Evolutionary conservation across 1,140 invertebrate species (phyloP), one percentile per base, ranked within the genome.

Genomic region (Lanistes nyassanus): DNA sequence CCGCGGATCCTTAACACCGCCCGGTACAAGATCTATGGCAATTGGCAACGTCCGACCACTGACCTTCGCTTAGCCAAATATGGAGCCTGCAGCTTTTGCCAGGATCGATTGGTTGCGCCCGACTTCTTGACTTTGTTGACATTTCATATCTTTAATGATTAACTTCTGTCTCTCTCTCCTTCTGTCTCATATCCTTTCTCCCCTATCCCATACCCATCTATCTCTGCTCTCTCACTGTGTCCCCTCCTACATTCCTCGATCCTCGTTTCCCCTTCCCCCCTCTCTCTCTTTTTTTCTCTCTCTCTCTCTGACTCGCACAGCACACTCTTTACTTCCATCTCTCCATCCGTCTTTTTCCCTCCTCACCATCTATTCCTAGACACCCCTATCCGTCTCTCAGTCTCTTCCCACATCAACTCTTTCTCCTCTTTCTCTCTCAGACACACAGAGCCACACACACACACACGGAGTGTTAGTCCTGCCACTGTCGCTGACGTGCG

Each of bases 141-240:
- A 34, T 55, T 39, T 31, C 21, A 34, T 21, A 1, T 23, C 29
- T 36, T 23, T 62, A 53, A 58, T 56, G 47, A 31, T 60, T 36
- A 36, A 34, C 26, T 26, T 5, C 36, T 62, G 11, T 51, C 36
- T 31, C 21, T 73, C 36, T 47, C 53, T 71, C 53, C 34, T 21
- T 71, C 69, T 55, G 0, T 71, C 47, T 71, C 47, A 55, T 47
- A 51, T 42, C 51, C 68, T 70, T 47, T 70, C 68, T 70, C 39
- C 23, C 39, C 70, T 73, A 55, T 39, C 51, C 58, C 29, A 16
- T 26, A 19, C 29, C 29, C 53, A 34, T 72, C 70, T 73, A n/a
- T 73, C 70, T 62, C 21, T 42, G 6, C 42, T 64, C 9, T n/a
- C 58, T 19, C 51, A 21, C 71, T 62, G 2, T 42, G 5, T 47